Evolutionary conservation across 2,113 vertebrate species (phyloP).

Genomic region (Abramis brama): DNA sequence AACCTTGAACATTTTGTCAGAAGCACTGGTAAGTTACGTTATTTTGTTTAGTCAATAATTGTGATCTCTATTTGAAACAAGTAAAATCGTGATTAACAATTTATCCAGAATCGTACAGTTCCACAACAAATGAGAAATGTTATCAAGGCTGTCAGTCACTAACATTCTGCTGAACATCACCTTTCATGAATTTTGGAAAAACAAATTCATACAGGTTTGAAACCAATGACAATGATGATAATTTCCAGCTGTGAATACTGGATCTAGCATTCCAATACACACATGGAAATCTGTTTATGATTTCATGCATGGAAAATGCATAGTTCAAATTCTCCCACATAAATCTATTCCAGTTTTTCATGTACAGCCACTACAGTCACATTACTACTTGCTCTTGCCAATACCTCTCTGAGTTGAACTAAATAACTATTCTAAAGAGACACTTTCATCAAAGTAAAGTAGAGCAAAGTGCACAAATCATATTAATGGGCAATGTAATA

Average conservation of each 20-base stretch:
- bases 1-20: too few species aligned
- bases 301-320: constrained; percentile 7
- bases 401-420: too few species aligned
- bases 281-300: background rate
- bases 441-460: too few species aligned
- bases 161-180: background rate
- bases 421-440: too few species aligned
- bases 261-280: background rate
- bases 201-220: background rate
- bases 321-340: background rate
- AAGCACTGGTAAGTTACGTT: too few species aligned
- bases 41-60: too few species aligned
- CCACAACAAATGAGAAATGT: background rate
- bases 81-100: too few species aligned
- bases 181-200: background rate
- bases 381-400: too few species aligned
- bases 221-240: background rate
- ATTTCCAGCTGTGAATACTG: background rate
- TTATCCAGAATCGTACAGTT: too few species aligned
- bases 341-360: background rate
- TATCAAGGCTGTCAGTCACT: background rate
- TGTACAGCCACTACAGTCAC: background rate
- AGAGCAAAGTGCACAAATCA: background rate
- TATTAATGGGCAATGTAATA: background rate
- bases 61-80: too few species aligned